Evolutionary conservation across 2,797 vertebrate species (phyloP).

Genomic region (Lophotriccus pileatus): DNA sequence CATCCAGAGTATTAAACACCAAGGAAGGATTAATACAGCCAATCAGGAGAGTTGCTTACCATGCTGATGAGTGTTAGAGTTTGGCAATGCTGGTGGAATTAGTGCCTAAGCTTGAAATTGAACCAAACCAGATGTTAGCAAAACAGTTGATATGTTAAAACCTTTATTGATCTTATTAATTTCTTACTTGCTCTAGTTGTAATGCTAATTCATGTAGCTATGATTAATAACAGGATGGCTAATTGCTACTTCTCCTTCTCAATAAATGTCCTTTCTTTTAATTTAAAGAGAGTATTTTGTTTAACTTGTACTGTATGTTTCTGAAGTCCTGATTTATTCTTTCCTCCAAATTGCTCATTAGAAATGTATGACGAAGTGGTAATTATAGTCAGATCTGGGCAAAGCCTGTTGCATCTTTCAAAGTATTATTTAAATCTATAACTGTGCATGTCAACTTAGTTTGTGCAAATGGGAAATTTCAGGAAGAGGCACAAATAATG

Average conservation of each 20-base stretch:
- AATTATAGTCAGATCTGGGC: not conserved
- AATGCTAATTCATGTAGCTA: conserved; percentile 17
- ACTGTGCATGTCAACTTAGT: not conserved
- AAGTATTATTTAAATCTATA: not conserved
- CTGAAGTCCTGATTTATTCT: not conserved
- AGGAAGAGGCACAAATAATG: not conserved
- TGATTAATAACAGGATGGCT: not conserved
- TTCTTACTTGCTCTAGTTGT: not conserved
- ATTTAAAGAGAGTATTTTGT: not conserved
- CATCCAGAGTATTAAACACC: not conserved
- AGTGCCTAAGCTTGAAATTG: not conserved
- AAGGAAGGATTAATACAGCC: not conserved
- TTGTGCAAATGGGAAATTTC: not conserved
- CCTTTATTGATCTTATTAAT: conserved; percentile 20
- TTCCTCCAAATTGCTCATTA: not conserved
- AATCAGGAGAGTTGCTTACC: not conserved
- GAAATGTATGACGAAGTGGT: not conserved
- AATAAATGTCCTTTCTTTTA: not conserved
- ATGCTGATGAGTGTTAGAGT: not conserved
- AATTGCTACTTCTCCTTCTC: not conserved
- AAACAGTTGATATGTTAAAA: not conserved
- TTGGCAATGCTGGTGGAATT: not conserved
- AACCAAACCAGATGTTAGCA: not conserved
- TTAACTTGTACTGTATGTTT: not conserved
- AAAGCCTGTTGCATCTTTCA: not conserved